phyloP scores from a whole-genome alignment of 2,888 invertebrate species.

The Digitonthophagus gazella region DNA sequence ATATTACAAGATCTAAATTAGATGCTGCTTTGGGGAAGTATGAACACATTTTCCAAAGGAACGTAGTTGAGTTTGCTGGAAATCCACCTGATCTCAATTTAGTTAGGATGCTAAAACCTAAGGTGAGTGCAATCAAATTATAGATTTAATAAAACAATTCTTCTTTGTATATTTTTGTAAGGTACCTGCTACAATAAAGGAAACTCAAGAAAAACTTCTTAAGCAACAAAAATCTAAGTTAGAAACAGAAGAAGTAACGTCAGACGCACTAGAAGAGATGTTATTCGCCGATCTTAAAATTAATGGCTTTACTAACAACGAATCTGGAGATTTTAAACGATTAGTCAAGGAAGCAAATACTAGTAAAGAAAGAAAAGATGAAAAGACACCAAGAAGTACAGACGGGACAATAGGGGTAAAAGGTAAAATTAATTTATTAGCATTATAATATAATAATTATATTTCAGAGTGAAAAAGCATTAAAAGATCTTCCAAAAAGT shows the following conservation, averaged over 20 bases:
- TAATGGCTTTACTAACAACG: slow-evolving; percentile 24
- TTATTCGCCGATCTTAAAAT: slow-evolving; percentile 35
- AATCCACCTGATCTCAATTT: slow-evolving; percentile 28
- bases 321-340: not conserved
- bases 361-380: slow-evolving; percentile 14
- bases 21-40: slow-evolving; percentile 36
- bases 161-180: too few relatives aligned
- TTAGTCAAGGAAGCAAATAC: not conserved
- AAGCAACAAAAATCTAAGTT: slow-evolving; percentile 7
- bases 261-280: slow-evolving; percentile 38
- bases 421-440: not conserved
- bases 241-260: slow-evolving; percentile 35
- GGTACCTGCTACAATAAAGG: slow-evolving; percentile 25
- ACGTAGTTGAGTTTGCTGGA: slow-evolving; percentile 15
- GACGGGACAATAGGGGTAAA: not conserved
- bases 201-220: slow-evolving; percentile 22
- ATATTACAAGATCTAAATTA: slow-evolving; percentile 33
- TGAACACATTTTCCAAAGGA: slow-evolving; percentile 34
- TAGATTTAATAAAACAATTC: too few relatives aligned
- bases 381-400: slow-evolving; percentile 11
- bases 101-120: slow-evolving; percentile 36
- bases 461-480: slow-evolving; percentile 18
- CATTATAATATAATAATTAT: not conserved
- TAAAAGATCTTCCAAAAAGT: slow-evolving; percentile 31
- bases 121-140: too few relatives aligned